Evolutionary conservation across 2,888 invertebrate species (phyloP), one percentile per base, ranked within the genome.

Genomic region (Drosophila pseudotakahashii): DNA sequence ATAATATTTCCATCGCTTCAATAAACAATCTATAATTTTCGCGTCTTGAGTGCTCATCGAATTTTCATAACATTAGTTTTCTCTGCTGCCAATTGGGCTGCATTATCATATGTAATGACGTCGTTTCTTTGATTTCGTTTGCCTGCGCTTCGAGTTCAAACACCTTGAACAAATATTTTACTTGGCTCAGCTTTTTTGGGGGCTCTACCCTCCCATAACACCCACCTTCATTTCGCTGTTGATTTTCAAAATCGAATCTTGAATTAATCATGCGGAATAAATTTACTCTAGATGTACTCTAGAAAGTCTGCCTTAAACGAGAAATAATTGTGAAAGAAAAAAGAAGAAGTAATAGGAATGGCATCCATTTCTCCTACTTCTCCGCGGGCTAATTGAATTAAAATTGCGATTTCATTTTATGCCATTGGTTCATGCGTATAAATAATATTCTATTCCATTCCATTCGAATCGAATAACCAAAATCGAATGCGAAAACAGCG

Each of bases 191-290:
- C 50, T 44, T 62, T 62, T 66, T 53, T 54, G 10, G 13, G 45
- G 52, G 13, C 42, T 23, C 14, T 7, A 23, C 9, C 7, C n/a
- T 7, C n/a, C 23, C 23, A 23, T 4, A n/a, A n/a, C 11, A 30
- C 7, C 16, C 32, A 44, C 36, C 52, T 50, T 36, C 70, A 16
- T 52, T 13, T 53, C 47, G 36, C 51, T 60, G 58, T 68, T 74
- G 76, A 73, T 74, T 77, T 62, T 10, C 68, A 76, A 79, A 88
- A 89, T 90, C 82, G 89, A 89, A 90, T 81, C 81, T 81, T 78
- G 81, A 90, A 89, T 88, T 91, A 90, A 90, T 90, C 90, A 90
- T 85, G 89, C 76, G 90, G 91, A 90, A 90, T 90, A 90, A 90
- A 91, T 91, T 90, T 84, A 76, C 74, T 81, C 84, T 68, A 75